Conservation (phyloP, 2,888 invertebrate species). For the Euphydryas editha region DNA sequence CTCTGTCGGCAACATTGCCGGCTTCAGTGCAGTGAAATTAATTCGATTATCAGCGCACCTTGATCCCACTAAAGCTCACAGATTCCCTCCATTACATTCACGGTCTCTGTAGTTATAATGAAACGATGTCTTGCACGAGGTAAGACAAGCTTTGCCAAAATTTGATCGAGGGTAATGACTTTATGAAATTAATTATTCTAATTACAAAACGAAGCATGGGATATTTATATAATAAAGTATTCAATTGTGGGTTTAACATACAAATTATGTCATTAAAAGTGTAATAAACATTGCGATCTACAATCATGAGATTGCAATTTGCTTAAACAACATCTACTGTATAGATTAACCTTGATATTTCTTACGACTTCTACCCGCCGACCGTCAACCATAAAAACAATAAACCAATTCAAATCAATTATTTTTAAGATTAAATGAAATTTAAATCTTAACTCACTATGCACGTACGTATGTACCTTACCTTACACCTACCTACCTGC, state of each 20-base stretch:
- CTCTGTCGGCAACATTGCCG: constrained; percentile 72
- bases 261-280: background rate
- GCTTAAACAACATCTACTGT: background rate
- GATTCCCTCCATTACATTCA: constrained; percentile 69
- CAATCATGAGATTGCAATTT: background rate
- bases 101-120: constrained; percentile 52
- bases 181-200: background rate
- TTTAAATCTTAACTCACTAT: no score
- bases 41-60: constrained; percentile 82
- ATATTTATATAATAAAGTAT: background rate
- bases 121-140: constrained; percentile 46
- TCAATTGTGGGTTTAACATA: background rate
- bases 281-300: background rate
- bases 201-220: background rate
- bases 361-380: background rate
- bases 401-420: background rate
- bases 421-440: background rate
- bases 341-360: background rate
- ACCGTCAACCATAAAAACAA: background rate
- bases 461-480: no score
- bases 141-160: constrained; percentile 5
- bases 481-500: no score
- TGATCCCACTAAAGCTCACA: constrained; percentile 70
- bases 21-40: constrained; percentile 76
- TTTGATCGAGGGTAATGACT: background rate